These are phyloP conservation scores for Hippoglossus stenolepis DNA, from an alignment of 2,113 vertebrate species.

Conservation along the genomic window DNA sequence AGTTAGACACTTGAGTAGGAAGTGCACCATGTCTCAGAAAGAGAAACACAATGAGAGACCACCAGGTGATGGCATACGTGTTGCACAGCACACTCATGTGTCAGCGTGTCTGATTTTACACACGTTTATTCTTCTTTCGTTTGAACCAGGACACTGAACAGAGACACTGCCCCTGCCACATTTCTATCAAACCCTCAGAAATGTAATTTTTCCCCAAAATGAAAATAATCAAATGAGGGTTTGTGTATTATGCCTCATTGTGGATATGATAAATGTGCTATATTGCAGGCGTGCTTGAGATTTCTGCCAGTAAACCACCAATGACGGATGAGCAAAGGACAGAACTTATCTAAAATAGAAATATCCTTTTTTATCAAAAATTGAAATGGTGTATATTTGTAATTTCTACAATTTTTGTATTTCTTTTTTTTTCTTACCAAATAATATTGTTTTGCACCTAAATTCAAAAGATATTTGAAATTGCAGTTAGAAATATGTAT, in stretches of 20 bases:
- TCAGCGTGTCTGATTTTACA: conserved; percentile 54
- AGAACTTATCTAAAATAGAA: conserved; percentile 26
- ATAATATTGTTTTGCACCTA: neutral
- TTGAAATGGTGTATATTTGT: neutral
- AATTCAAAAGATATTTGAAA: neutral
- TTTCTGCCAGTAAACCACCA: conserved; percentile 65
- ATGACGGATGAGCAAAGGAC: conserved; percentile 64
- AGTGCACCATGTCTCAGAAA: conserved; percentile 24
- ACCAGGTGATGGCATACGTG: conserved; percentile 55
- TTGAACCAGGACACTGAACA: conserved; percentile 55
- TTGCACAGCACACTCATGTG: conserved; percentile 1
- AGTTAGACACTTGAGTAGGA: conserved; percentile 28
- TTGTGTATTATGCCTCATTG: conserved; percentile 67
- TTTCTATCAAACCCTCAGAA: conserved; percentile 35
- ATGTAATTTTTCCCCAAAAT: conserved; percentile 46
- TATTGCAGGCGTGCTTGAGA: conserved; percentile 48
- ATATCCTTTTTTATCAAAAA: conserved; percentile 13
- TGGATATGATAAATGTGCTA: conserved; percentile 67
- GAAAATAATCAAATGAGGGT: conserved; percentile 67
- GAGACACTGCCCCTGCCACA: conserved; percentile 24
- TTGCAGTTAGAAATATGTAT: neutral
- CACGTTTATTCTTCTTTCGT: conserved; percentile 59
- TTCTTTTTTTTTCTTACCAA: neutral
- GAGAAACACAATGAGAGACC: conserved; percentile 32
- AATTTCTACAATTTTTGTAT: neutral